Base-by-base conservation (phyloP, 2,888 invertebrate species). In the Saturnia pavonia region DNA sequence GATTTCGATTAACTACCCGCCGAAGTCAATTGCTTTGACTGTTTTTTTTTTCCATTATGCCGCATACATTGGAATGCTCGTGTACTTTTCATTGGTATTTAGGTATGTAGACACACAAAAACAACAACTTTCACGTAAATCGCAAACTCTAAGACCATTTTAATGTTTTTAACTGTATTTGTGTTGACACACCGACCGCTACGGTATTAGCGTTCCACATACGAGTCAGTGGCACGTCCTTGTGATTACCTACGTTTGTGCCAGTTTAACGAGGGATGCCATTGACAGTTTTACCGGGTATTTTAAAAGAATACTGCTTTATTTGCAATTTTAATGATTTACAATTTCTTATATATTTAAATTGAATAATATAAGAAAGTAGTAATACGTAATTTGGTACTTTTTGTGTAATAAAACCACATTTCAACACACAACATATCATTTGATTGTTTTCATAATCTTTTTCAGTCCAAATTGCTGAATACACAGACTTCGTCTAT, bases 51-150 rank as follows among this genome's bases (percentile, higher is more conserved):
- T 8, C 22, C 2, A 12, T 12, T 54, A 54, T 54, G 22, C n/a
- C 9, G 54, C 54, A 54, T 54, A 54, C n/a, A 11, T 22, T 11
- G 22, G 27, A 60, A 14, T 27, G 11, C 12, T 60, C 16, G 3
- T 7, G 27, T 27, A 27, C 14, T 14, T 25, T 11, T 60, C 57
- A 14, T 60, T 27, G 27, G 57, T 27, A 60, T 60, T 60, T 60
- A 60, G 57, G 57, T 60, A 60, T 60, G 57, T 60, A 27, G 65
- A 40, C 7, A n/a, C 65, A n/a, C 12, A 19, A 65, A 65, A 65
- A 40, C 63, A 63, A 63, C 63, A 63, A n/a, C 65, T 40, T 65
- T 65, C 65, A 65, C 65, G 40, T 65, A 65, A 65, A 65, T 7
- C 19, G 65, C 40, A 65, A 34, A n/a, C 16, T 40, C 40, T 65